Conservation (phyloP, 2,888 invertebrate species). For the Mechanitis mazaeus region DNA sequence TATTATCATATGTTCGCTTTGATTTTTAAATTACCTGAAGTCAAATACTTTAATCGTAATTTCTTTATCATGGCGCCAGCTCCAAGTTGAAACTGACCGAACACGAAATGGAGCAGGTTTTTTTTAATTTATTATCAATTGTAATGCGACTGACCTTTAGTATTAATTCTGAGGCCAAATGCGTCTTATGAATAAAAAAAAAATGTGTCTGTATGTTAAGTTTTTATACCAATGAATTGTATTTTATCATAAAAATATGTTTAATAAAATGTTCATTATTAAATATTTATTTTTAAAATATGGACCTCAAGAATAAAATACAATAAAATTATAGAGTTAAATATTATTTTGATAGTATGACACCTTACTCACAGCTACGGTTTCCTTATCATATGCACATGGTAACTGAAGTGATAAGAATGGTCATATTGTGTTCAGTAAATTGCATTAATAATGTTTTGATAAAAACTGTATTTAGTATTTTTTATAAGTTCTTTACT, state of each 20-base stretch:
- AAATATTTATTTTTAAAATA: no score
- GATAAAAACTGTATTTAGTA: no score
- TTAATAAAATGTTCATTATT: no score
- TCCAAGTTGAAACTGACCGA: constrained; percentile 10
- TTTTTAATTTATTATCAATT: constrained; percentile 18
- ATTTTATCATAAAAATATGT: not conserved
- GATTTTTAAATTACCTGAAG: not conserved
- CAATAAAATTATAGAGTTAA: no score
- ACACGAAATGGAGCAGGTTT: constrained; percentile 20
- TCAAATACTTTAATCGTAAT: constrained; percentile 15
- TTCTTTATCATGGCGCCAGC: constrained; percentile 21
- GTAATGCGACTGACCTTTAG: constrained; percentile 21
- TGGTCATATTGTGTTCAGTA: no score
- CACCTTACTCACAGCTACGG: no score
- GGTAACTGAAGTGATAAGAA: no score
- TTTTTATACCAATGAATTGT: not conserved
- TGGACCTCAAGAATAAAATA: no score
- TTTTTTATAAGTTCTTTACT: no score
- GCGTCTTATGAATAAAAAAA: constrained; percentile 11
- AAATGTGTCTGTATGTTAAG: constrained; percentile 11
- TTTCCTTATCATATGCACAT: no score
- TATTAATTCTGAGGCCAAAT: constrained; percentile 22
- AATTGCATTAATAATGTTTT: no score
- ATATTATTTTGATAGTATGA: no score
- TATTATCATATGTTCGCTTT: not conserved